phyloP scores from a whole-genome alignment of 2,797 vertebrate species.

The Nyctalus aviator region DNA sequence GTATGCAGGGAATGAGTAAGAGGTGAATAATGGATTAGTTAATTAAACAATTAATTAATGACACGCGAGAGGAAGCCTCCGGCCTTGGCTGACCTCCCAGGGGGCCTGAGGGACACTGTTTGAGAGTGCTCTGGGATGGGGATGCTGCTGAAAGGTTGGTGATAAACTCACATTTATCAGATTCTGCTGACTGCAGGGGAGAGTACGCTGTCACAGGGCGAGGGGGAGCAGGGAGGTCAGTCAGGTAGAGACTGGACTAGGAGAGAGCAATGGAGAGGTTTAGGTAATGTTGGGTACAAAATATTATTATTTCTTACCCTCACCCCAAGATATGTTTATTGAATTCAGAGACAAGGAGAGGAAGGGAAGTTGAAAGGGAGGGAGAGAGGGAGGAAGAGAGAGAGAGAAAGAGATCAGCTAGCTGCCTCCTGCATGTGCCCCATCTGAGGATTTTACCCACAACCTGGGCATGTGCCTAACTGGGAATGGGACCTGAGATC shows the following conservation, averaged over 20 bases:
- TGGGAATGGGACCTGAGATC: background rate
- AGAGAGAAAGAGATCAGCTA: no score
- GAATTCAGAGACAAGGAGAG: background rate
- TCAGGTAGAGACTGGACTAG: background rate
- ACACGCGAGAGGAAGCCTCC: constrained; percentile 43
- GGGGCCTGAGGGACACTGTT: background rate
- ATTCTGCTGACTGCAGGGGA: background rate
- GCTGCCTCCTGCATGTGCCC: background rate
- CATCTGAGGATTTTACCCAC: background rate
- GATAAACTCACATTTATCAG: background rate
- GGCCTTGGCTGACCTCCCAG: constrained; percentile 15
- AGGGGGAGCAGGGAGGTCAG: background rate
- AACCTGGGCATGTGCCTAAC: background rate
- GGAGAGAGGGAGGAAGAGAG: no score
- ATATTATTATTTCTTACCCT: background rate
- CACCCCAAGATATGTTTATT: background rate
- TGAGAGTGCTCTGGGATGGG: background rate
- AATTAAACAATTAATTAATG: constrained; percentile 58
- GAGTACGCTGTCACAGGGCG: background rate
- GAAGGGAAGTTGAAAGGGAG: background rate
- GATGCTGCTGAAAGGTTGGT: background rate
- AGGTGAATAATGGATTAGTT: constrained; percentile 46
- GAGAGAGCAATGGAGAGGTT: background rate
- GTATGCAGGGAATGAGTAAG: background rate
- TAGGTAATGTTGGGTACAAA: background rate